A percentile compares a stretch with the other conserved stretches of the same genome.
These are phyloP conservation scores for Apodemus agrarius DNA, from an alignment of 2,797 vertebrate genomes.

Conservation along the genomic window DNA sequence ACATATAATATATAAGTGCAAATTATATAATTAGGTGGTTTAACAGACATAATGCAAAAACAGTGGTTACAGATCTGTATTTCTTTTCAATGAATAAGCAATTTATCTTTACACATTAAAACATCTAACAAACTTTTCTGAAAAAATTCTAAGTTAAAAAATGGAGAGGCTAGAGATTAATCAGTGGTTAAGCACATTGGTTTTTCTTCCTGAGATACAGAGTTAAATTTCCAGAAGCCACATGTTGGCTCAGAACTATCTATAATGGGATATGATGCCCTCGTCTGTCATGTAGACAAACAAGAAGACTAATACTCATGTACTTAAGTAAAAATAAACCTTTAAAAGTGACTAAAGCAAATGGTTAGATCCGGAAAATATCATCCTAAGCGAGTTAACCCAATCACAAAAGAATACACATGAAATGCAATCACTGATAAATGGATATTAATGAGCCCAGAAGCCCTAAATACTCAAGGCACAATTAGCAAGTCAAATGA, in stretches of 20 bases:
- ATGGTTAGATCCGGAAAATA: too few species aligned
- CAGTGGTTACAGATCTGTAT: not conserved
- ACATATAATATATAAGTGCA: not conserved
- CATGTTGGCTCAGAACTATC: not conserved
- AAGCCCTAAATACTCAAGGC: too few species aligned
- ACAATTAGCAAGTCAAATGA: too few species aligned
- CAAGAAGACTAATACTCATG: not conserved
- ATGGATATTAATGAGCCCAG: too few species aligned
- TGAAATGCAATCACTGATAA: too few species aligned
- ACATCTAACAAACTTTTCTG: not conserved
- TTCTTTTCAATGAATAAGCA: not conserved
- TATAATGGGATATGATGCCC: not conserved
- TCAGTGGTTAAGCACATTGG: not conserved
- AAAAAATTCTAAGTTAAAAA: not conserved
- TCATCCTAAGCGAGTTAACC: too few species aligned
- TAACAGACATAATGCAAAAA: not conserved
- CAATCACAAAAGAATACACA: too few species aligned
- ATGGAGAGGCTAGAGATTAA: not conserved
- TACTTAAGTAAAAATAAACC: not conserved
- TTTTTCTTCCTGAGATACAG: not conserved
- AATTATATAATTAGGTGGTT: not conserved
- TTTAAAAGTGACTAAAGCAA: not conserved
- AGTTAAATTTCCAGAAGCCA: not conserved
- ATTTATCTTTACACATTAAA: not conserved
- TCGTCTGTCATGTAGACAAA: not conserved